Conservation (phyloP, 64 coral and sea anemone species). For the Pachyseris speciosa region DNA sequence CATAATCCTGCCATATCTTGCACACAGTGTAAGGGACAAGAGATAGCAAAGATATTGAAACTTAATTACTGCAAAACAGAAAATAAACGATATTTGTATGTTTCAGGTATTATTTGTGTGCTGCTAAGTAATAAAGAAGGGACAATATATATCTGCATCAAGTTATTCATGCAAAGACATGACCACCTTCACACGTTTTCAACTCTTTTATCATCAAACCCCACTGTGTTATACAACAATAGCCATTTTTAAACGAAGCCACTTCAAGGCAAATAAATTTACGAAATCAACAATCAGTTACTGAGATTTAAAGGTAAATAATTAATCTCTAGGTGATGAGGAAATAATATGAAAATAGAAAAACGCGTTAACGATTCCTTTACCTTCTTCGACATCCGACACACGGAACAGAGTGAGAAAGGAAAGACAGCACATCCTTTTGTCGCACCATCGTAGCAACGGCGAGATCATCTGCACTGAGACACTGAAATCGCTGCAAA, state of each 20-base stretch:
- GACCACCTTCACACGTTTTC: no score
- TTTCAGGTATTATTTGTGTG: background rate
- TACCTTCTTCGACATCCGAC: slow-evolving; percentile 90
- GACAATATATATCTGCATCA: no score
- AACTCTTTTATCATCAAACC: no score
- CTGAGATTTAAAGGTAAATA: slow-evolving; percentile 43
- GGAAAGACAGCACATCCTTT: slow-evolving; percentile 79
- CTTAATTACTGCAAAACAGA: background rate
- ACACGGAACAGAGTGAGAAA: slow-evolving; percentile 89
- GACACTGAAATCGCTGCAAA: slow-evolving; percentile 80
- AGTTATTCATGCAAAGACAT: no score
- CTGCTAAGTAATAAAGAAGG: background rate
- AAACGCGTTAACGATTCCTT: background rate
- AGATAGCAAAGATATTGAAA: no score
- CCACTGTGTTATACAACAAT: background rate
- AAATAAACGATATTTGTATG: background rate
- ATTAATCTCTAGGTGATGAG: slow-evolving; percentile 40
- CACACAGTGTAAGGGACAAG: no score
- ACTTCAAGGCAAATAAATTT: background rate
- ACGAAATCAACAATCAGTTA: slow-evolving; percentile 1
- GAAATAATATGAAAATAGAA: slow-evolving; percentile 47
- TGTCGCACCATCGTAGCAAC: slow-evolving; percentile 81
- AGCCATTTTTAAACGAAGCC: background rate
- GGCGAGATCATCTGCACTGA: slow-evolving; percentile 73
- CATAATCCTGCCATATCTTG: no score